Conservation (phyloP, 2,113 vertebrate genomes). For the Craseonycteris thonglongyai region DNA sequence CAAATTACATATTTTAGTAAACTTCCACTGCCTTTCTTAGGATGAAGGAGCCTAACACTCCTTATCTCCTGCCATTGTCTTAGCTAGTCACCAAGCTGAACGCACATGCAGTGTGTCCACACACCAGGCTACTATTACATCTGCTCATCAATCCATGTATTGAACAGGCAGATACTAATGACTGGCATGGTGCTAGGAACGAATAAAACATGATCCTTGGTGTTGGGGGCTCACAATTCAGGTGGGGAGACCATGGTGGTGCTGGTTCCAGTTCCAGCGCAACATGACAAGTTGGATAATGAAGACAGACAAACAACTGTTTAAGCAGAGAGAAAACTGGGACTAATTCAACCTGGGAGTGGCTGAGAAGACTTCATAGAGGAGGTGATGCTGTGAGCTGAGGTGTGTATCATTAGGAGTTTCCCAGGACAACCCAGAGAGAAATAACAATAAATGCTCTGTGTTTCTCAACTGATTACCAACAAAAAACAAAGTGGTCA, state of each 20-base stretch:
- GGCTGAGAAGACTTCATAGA: not conserved
- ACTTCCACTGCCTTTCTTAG: not conserved
- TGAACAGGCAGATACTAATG: not conserved
- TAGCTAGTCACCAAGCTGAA: not conserved
- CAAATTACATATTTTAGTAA: too few species aligned
- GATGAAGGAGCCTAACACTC: not conserved
- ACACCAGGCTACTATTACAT: rapidly evolving
- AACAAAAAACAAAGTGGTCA: not conserved
- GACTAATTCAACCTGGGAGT: too few species aligned
- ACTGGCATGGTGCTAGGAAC: not conserved
- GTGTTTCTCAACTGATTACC: not conserved
- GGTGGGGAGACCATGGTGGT: not conserved
- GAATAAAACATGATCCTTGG: not conserved
- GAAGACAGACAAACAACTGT: not conserved
- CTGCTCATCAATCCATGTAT: not conserved
- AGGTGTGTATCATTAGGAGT: not conserved
- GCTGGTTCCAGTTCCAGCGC: rapidly evolving
- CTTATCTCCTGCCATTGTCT: not conserved
- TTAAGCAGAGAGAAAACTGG: not conserved
- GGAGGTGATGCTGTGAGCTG: not conserved
- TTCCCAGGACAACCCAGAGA: not conserved
- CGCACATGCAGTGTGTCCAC: not conserved
- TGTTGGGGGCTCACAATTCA: not conserved
- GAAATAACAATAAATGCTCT: not conserved
- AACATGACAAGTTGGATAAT: rapidly evolving